Evolutionary conservation across 2,113 vertebrate species (phyloP), one percentile per base, ranked within the genome.

Genomic region (Cephalopholis sonnerati): DNA sequence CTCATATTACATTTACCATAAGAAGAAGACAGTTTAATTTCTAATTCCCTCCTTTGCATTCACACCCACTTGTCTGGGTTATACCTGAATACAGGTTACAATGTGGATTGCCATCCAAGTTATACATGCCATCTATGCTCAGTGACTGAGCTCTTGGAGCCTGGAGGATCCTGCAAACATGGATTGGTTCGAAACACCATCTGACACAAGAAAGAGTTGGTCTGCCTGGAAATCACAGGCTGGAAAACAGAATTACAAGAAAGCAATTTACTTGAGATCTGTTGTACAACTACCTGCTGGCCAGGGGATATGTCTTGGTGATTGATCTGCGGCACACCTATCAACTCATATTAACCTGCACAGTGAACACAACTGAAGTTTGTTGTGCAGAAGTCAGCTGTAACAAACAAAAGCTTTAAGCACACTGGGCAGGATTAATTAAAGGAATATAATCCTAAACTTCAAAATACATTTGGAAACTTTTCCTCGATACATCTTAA

Each of bases 181-280:
- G n/a, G 24, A 80, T 71, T 76, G 65, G 50, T 80, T 70, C 10
- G 27, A 71, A 69, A 75, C 58, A 16, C 18, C 55, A 15, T 39
- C 39, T 74, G 69, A 84, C 63, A 74, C 36, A 39, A 62, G 22
- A 59, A 55, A 41, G n/a, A 55, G 54, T 32, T 29, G 32, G 44
- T 77, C 68, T 81, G 69, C 69, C 65, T 25, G 41, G 27, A 64
- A 71, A 63, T 9, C 55, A 74, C 46, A 84, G 44, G n/a, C 71
- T 62, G 65, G 41, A 8, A 65, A 66, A 69, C 54, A 18, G 36
- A 69, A 75, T 74, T 75, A 82, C 78, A 50, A 59, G 79, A 72
- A 85, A 88, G 69, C 79, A 82, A 88, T 82, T 76, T 85, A 66
- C 74, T 74, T 53, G 24, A 41, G 55, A 64, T 73, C 8, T 65